Conservation (phyloP, 2,113 vertebrate species). For the Lonchura striata region DNA sequence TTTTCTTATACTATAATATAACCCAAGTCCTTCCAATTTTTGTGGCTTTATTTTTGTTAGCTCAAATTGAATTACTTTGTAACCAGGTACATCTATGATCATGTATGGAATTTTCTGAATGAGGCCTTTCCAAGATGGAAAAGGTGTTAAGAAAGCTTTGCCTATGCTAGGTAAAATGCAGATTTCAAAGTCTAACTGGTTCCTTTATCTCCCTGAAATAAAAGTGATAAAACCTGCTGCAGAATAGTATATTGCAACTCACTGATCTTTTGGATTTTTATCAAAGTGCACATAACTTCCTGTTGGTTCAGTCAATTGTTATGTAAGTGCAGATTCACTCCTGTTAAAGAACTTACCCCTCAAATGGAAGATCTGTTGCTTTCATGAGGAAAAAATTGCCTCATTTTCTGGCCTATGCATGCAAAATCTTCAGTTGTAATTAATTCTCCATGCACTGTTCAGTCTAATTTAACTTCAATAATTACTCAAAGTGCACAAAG, state of each 20-base stretch:
- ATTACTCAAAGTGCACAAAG: not conserved
- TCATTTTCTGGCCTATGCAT: not conserved
- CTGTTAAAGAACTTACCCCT: not conserved
- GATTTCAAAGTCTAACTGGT: conserved; percentile 1
- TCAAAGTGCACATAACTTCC: not conserved
- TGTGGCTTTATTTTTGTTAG: not conserved
- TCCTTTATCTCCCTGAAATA: not conserved
- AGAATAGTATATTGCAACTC: not conserved
- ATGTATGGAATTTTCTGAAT: not conserved
- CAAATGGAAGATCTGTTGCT: not conserved
- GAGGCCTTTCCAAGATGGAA: not conserved
- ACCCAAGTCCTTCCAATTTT: not conserved
- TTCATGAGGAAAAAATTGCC: not conserved
- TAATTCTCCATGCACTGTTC: not conserved
- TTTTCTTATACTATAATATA: not conserved
- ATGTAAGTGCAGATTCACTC: not conserved
- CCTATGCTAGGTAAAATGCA: not conserved
- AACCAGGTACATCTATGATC: not conserved
- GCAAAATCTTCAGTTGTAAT: not conserved
- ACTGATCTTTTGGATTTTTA: not conserved
- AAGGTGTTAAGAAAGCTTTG: not conserved
- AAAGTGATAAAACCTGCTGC: not conserved
- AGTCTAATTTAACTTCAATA: not conserved
- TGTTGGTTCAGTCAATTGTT: not conserved
- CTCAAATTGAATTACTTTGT: not conserved